These are phyloP conservation scores for Natator depressus DNA, from an alignment of 2,113 vertebrate species.

Conservation along the genomic window DNA sequence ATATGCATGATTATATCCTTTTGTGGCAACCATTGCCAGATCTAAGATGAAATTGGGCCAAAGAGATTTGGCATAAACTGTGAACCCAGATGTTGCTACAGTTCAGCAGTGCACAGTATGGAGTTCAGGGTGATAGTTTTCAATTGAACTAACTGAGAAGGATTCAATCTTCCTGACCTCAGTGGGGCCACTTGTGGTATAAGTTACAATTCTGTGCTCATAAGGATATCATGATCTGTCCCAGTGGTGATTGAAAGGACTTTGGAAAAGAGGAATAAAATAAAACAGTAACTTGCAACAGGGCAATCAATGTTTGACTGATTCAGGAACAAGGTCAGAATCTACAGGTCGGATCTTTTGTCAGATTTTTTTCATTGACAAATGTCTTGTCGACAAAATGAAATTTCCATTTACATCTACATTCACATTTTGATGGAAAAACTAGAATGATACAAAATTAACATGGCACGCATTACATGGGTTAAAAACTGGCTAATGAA, in stretches of 20 bases:
- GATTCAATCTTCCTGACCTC: not conserved
- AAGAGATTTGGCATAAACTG: not conserved
- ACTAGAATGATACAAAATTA: too few species aligned
- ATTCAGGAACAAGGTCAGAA: not conserved
- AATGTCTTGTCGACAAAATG: too few species aligned
- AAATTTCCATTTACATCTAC: too few species aligned
- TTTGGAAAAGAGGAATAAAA: too few species aligned
- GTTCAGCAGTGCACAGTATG: not conserved
- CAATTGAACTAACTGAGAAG: not conserved
- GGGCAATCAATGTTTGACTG: not conserved
- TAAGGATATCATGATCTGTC: not conserved
- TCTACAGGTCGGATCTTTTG: not conserved
- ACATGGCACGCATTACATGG: too few species aligned
- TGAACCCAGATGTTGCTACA: not conserved
- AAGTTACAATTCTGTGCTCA: not conserved
- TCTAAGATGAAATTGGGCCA: not conserved
- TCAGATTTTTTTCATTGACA: not conserved
- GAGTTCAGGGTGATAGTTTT: not conserved
- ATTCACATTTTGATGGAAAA: too few species aligned
- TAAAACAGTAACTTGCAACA: not conserved
- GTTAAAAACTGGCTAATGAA: too few species aligned
- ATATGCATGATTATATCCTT: too few species aligned
- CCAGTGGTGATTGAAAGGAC: too few species aligned
- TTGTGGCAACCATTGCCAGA: not conserved
- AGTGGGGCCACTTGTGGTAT: not conserved